Conservation (phyloP, 2,113 vertebrate genomes). For the Pristiophorus japonicus region DNA sequence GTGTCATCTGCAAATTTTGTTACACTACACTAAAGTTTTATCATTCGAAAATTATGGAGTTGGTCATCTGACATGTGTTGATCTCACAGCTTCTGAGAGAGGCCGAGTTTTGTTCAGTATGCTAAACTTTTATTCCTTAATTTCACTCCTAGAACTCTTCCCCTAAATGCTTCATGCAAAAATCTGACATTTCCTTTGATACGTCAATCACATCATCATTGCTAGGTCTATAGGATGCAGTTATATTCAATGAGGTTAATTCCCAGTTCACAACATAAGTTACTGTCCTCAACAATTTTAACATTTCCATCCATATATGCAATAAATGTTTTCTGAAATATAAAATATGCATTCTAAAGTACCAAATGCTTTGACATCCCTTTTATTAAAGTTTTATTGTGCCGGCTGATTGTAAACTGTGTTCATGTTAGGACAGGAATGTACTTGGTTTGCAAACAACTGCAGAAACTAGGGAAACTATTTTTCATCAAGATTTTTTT, state of each 20-base stretch:
- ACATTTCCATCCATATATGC: not conserved
- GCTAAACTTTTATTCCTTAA: not conserved
- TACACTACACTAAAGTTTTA: too few species aligned
- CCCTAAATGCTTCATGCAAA: not conserved
- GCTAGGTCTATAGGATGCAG: not conserved
- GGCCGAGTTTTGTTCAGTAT: not conserved
- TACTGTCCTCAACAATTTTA: too few species aligned
- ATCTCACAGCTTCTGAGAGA: not conserved
- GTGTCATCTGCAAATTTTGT: too few species aligned
- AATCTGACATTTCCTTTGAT: not conserved
- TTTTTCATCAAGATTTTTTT: too few species aligned
- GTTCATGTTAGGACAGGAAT: too few species aligned
- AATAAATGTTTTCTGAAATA: not conserved
- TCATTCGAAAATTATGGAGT: not conserved
- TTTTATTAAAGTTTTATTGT: too few species aligned
- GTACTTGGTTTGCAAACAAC: too few species aligned
- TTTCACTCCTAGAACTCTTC: not conserved
- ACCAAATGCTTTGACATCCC: too few species aligned
- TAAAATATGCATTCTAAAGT: not conserved
- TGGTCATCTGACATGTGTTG: too few species aligned
- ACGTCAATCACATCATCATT: not conserved
- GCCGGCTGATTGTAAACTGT: too few species aligned
- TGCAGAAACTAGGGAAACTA: too few species aligned
- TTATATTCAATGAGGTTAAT: not conserved
- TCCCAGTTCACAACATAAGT: not conserved